Evolutionary conservation across 2,113 vertebrate species (phyloP).

Genomic region (Natator depressus): DNA sequence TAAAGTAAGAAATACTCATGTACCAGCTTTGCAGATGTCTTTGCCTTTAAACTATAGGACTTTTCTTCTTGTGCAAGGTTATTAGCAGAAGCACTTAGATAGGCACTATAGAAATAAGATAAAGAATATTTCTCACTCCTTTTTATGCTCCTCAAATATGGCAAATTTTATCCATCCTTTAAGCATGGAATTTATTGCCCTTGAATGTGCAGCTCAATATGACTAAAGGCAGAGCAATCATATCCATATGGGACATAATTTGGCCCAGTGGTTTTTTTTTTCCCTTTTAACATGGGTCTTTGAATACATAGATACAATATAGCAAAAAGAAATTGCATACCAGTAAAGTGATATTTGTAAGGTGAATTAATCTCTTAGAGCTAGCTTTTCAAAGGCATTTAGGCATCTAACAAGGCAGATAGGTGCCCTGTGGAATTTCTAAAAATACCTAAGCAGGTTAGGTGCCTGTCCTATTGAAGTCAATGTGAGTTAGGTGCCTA

Average conservation of each 20-base stretch:
- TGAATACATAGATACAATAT: not conserved
- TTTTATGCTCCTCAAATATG: not conserved
- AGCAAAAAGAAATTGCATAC: not conserved
- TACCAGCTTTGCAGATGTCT: not conserved
- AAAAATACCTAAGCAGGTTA: not conserved
- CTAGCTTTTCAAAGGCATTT: not conserved
- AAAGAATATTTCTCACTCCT: not conserved
- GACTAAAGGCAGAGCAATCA: not conserved
- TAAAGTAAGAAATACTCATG: not conserved
- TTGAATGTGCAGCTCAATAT: not conserved
- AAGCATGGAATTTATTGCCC: not conserved
- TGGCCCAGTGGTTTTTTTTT: not conserved
- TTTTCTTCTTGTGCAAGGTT: not conserved
- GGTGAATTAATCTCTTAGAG: not conserved
- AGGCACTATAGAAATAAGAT: not conserved
- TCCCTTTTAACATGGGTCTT: not conserved
- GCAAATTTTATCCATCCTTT: not conserved
- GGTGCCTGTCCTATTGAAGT: not conserved
- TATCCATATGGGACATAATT: not conserved
- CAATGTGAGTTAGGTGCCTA: not conserved
- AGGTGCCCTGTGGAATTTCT: not conserved
- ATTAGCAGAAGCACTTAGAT: not conserved
- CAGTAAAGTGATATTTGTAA: not conserved
- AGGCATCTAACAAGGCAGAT: not conserved
- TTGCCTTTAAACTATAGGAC: not conserved